phyloP scores from a whole-genome alignment of 2,113 vertebrate genomes.

The Pterocles orientalis region DNA sequence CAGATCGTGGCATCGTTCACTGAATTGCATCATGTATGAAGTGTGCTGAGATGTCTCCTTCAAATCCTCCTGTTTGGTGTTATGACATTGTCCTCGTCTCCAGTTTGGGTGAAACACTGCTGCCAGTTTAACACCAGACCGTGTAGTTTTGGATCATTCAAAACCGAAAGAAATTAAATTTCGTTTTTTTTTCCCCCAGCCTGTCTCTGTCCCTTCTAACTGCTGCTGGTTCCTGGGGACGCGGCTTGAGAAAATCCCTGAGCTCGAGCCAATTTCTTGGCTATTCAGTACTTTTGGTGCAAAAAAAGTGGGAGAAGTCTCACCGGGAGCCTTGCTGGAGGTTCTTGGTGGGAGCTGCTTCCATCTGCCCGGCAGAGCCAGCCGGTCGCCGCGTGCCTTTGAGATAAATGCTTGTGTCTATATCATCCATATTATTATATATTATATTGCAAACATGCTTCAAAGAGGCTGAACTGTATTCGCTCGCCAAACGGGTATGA shows the following conservation, averaged over 20 bases:
- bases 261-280: background rate
- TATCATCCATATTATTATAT: too few species aligned
- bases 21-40: rapidly evolving
- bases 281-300: too few species aligned
- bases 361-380: background rate
- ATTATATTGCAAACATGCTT: background rate
- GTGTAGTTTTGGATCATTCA: background rate
- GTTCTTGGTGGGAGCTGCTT: background rate
- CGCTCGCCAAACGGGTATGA: background rate
- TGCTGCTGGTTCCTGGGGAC: background rate
- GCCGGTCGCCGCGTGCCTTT: rapidly evolving
- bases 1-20: background rate
- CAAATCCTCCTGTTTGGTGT: background rate
- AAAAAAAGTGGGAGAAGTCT: too few species aligned
- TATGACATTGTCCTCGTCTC: too few species aligned
- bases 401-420: background rate
- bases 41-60: background rate
- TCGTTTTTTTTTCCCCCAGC: rapidly evolving
- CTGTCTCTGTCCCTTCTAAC: background rate
- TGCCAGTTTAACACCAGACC: background rate
- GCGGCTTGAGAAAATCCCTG: background rate
- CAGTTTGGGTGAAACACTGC: rapidly evolving
- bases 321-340: background rate
- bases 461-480: background rate
- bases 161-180: background rate